Evolutionary conservation across 1,140 invertebrate genomes (phyloP).

Genomic region (Ruditapes philippinarum): DNA sequence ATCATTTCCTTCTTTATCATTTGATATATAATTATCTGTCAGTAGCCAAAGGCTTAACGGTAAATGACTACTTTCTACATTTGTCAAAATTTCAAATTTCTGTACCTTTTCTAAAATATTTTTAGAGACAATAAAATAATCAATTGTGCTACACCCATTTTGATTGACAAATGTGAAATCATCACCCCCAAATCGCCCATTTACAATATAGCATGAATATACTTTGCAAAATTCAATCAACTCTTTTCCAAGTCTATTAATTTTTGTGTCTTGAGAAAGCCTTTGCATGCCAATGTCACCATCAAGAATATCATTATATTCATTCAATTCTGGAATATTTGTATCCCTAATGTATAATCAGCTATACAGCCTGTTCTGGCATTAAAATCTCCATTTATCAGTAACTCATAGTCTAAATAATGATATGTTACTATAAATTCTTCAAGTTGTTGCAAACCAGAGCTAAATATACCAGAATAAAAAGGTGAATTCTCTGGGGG

Average conservation of each 20-base stretch:
- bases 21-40: no score
- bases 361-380: neutral
- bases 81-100: no score
- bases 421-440: neutral
- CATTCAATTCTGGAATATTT: conserved; percentile 1
- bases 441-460: conserved; percentile 9
- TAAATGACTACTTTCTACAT: no score
- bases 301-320: neutral
- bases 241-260: neutral
- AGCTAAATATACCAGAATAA: neutral
- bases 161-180: no score
- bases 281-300: neutral
- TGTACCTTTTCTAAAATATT: no score
- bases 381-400: no score
- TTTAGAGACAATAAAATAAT: no score
- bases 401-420: neutral
- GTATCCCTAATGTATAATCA: neutral
- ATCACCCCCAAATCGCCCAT: no score
- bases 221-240: neutral
- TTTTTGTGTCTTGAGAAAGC: neutral
- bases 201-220: no score
- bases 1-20: no score
- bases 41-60: no score
- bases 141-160: no score
- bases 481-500: conserved; percentile 30